Evolutionary conservation across 2,797 vertebrate genomes (phyloP).

Genomic region (Phrynocephalus guinanensis): DNA sequence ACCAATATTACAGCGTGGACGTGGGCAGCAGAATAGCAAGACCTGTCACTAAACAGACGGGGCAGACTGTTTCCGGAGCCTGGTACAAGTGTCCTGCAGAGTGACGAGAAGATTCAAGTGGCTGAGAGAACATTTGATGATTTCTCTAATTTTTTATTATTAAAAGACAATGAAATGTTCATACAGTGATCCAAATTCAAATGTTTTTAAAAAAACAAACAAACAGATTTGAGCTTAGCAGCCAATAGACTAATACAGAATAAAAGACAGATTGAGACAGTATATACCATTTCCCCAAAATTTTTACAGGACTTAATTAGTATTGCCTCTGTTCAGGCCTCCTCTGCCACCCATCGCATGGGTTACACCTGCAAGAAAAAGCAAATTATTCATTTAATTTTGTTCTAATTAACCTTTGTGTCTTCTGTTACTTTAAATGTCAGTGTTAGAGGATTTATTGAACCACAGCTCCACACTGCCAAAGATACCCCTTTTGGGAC

Average conservation of each 20-base stretch:
- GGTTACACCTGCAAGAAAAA: slow-evolving; percentile 79
- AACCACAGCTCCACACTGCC: neutral
- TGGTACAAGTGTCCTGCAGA: slow-evolving; percentile 88
- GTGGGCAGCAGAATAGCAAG: slow-evolving; percentile 79
- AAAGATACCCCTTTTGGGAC: neutral
- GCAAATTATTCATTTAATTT: slow-evolving; percentile 31
- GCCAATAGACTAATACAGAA: slow-evolving; percentile 74
- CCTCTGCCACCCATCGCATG: slow-evolving; percentile 86
- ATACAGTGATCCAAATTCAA: slow-evolving; percentile 78
- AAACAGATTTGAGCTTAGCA: slow-evolving; percentile 67
- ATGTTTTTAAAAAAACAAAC: slow-evolving; percentile 56
- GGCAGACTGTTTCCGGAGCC: slow-evolving; percentile 80
- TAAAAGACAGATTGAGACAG: slow-evolving; percentile 64
- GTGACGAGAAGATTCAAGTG: slow-evolving; percentile 47
- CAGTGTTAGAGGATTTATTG: neutral
- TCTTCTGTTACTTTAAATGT: neutral
- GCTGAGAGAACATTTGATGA: slow-evolving; percentile 56
- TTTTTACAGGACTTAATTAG: slow-evolving; percentile 70
- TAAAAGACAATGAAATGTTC: slow-evolving; percentile 78
- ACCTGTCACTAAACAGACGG: slow-evolving; percentile 77
- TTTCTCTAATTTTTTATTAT: slow-evolving; percentile 86
- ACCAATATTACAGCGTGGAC: slow-evolving; percentile 87
- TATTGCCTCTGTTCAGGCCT: slow-evolving; percentile 89
- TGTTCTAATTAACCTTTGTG: neutral
- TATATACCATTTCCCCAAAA: slow-evolving; percentile 64